A percentile compares a stretch with the other conserved stretches of the same genome.
These are phyloP conservation scores for Diadegma fenestrale DNA, from an alignment of 2,888 invertebrate genomes.

Conservation along the genomic window DNA sequence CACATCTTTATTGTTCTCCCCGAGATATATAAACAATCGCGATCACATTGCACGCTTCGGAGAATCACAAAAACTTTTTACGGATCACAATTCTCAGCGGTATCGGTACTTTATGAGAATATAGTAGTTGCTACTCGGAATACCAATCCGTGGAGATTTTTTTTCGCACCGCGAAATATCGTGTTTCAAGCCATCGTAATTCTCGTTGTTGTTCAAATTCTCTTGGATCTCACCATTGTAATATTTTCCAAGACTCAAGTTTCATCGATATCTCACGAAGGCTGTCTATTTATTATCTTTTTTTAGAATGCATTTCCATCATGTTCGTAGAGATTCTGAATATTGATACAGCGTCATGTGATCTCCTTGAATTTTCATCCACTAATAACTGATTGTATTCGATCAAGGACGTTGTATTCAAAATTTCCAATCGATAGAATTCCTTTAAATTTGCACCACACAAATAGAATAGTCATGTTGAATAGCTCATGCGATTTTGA, in stretches of 20 bases:
- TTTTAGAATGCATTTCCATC: too few species aligned
- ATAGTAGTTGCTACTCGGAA: neutral
- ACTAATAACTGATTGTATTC: slow-evolving; percentile 62
- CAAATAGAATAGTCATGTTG: too few species aligned
- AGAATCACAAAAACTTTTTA: slow-evolving; percentile 39
- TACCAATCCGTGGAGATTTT: slow-evolving; percentile 17
- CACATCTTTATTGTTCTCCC: neutral
- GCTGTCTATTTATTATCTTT: neutral
- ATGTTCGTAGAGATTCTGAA: neutral
- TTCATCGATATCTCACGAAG: neutral
- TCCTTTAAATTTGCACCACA: too few species aligned
- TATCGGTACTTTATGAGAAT: slow-evolving; percentile 14
- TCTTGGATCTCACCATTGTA: neutral
- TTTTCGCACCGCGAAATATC: neutral
- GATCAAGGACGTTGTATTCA: too few species aligned
- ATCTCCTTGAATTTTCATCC: slow-evolving; percentile 40
- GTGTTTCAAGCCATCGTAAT: neutral
- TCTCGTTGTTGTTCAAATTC: neutral
- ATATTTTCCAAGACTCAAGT: neutral
- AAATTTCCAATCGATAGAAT: too few species aligned
- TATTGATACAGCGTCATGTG: neutral
- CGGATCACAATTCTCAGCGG: slow-evolving; percentile 11
- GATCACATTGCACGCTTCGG: neutral
- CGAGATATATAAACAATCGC: slow-evolving; percentile 5
- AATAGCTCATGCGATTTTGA: too few species aligned